phyloP scores from a whole-genome alignment of 2,113 vertebrate species.

The Malurus alboscapulatus region DNA sequence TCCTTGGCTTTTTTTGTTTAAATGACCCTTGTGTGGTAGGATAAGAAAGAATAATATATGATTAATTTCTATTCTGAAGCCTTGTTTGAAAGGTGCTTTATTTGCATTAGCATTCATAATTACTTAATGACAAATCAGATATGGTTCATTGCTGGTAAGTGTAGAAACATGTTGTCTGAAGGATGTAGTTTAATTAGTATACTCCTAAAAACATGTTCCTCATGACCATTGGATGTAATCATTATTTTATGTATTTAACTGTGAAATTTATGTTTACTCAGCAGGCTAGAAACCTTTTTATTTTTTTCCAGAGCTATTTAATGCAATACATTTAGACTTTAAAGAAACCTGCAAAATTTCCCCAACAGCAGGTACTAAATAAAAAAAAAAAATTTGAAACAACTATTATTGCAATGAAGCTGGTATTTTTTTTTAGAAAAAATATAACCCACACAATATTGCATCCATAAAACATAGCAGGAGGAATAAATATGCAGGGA shows the following conservation, averaged over 20 bases:
- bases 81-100: conserved; percentile 88
- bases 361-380: conserved; percentile 56
- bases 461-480: conserved; percentile 53
- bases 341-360: conserved; percentile 50
- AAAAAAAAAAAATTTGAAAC: conserved; percentile 34
- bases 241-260: conserved; percentile 88
- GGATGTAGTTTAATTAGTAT: conserved; percentile 91
- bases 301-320: conserved; percentile 48
- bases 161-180: conserved; percentile 87
- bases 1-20: conserved; percentile 50
- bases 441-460: conserved; percentile 54
- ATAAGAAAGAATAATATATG: conserved; percentile 72
- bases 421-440: neutral
- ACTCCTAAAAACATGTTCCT: conserved; percentile 87
- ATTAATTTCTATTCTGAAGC: conserved; percentile 75
- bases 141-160: conserved; percentile 90
- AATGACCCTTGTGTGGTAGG: conserved; percentile 72
- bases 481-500: conserved; percentile 27
- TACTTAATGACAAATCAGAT: conserved; percentile 98
- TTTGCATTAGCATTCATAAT: conserved; percentile 98
- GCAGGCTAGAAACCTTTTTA: conserved; percentile 50
- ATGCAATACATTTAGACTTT: conserved; percentile 49
- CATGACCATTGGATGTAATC: conserved; percentile 80
- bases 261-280: conserved; percentile 82
- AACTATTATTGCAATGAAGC: conserved; percentile 35